Base-by-base conservation (phyloP, 2,797 vertebrate genomes). In the Acridotheres tristis region DNA sequence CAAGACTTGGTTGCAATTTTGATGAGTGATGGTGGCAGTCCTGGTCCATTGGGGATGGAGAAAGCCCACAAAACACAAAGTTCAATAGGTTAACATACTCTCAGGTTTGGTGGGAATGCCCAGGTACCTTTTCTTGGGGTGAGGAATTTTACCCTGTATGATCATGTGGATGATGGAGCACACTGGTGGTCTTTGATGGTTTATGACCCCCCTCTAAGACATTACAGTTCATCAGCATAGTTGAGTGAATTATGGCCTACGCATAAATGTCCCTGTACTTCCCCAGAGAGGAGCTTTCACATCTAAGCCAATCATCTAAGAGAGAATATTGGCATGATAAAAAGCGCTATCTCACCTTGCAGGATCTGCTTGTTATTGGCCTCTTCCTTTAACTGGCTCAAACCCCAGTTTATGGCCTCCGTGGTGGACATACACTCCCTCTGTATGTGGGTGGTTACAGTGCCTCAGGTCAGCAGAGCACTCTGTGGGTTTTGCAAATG, bases 371-470 rank as follows among this genome's bases (percentile, higher is more conserved):
- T 55, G 14, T 19, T 42, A 48, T 42, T 32, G 42, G 26, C 32
- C 26, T 63, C 50, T 63, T 78, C 50, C 65, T 62, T 55, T 48
- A 27, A 12, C 7, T 32, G 65, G 25, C 34, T 71, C 50, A 26
- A 22, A 26, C 21, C 50, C 21, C 65, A 69, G 42, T 11, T 32
- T 26, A 21, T 18, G 10, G 26, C 26, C 42, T 47, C 26, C 0
- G 1, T 30, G 42, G 65, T 36, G 10, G 65, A 22, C 0, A 5
- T 34, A 34, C 17, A 48, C 3, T 20, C 5, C 11, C 11, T 55
- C 57, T 77, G 42, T 57, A 30, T 0, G 2, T 0, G 0, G 14
- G 21, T 62, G 34, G 19, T 34, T 36, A 7, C 50, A 71, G 18
- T 36, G 57, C 30, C 30, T 12, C n/a, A 26, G 34, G 20, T 26